phyloP scores from a whole-genome alignment of 2,797 vertebrate species.

The Alcedo atthis region DNA sequence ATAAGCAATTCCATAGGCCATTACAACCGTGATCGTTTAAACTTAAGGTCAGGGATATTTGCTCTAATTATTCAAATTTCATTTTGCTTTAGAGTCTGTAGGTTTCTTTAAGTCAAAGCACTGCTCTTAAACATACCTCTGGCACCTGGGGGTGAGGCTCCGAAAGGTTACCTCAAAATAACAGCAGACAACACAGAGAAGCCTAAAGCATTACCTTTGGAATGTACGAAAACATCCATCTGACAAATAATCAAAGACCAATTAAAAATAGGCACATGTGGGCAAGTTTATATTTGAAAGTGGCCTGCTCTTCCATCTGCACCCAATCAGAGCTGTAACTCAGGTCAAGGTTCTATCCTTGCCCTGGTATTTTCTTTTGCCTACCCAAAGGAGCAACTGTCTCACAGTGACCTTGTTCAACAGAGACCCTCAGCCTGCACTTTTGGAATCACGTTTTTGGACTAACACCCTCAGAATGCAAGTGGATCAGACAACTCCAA shows the following conservation, averaged over 20 bases:
- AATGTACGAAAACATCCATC: constrained; percentile 34
- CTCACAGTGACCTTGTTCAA: background rate
- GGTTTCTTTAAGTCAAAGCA: background rate
- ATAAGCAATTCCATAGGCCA: background rate
- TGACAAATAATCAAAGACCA: constrained; percentile 29
- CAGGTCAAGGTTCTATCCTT: background rate
- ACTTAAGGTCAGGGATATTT: background rate
- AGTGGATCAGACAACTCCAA: background rate
- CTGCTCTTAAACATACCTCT: constrained; percentile 12
- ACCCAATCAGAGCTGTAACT: background rate
- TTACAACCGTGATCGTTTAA: background rate
- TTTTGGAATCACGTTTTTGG: background rate
- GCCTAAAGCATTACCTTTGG: constrained; percentile 33
- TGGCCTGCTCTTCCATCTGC: background rate
- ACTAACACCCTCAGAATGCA: background rate
- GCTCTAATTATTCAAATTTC: background rate
- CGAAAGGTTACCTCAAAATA: constrained; percentile 43
- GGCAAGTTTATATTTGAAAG: background rate
- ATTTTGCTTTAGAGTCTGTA: constrained; percentile 37
- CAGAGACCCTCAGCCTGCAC: fast-evolving
- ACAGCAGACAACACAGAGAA: background rate
- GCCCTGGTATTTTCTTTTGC: background rate
- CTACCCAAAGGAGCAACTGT: background rate
- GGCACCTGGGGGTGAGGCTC: constrained; percentile 44
- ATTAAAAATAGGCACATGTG: background rate